These are phyloP conservation scores for Nymphicus hollandicus DNA, from an alignment of 2,113 vertebrate species.

Conservation along the genomic window DNA sequence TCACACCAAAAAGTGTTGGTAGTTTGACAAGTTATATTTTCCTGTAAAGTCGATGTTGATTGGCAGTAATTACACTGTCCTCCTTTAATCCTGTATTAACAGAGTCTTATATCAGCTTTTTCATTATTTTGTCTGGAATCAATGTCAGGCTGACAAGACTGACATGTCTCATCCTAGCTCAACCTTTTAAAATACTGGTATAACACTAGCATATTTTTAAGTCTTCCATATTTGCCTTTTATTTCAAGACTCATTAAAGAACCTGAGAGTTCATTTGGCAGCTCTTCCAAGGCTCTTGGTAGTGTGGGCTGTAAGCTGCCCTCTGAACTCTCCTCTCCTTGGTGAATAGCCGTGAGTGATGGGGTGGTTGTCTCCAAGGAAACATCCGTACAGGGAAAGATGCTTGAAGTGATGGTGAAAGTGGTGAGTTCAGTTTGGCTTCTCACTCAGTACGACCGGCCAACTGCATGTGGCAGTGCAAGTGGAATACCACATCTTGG, in stretches of 20 bases:
- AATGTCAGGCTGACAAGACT: constrained; percentile 64
- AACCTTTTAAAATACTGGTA: constrained; percentile 59
- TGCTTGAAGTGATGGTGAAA: background rate
- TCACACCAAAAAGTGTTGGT: constrained; percentile 62
- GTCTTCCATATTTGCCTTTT: constrained; percentile 1
- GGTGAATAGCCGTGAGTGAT: background rate
- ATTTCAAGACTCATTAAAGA: constrained; percentile 33
- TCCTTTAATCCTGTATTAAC: constrained; percentile 67
- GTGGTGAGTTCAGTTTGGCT: background rate
- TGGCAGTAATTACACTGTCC: constrained; percentile 70
- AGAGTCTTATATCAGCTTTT: constrained; percentile 62
- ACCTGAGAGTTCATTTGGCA: background rate
- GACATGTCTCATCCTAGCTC: constrained; percentile 58
- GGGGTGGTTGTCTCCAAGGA: background rate
- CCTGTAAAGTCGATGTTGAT: constrained; percentile 49
- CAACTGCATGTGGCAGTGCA: background rate
- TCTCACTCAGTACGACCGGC: background rate
- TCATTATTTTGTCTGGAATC: constrained; percentile 69
- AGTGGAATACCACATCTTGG: background rate
- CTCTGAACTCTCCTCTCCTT: background rate
- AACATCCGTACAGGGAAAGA: background rate
- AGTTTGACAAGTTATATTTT: constrained; percentile 67
- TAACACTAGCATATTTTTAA: constrained; percentile 42
- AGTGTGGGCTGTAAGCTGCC: background rate
- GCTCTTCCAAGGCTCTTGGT: background rate